Percentiles rank a stretch among this genome's conserved stretches.
Conservation (phyloP, 2,113 vertebrate species). For the Ptychochromis oligacanthus region DNA sequence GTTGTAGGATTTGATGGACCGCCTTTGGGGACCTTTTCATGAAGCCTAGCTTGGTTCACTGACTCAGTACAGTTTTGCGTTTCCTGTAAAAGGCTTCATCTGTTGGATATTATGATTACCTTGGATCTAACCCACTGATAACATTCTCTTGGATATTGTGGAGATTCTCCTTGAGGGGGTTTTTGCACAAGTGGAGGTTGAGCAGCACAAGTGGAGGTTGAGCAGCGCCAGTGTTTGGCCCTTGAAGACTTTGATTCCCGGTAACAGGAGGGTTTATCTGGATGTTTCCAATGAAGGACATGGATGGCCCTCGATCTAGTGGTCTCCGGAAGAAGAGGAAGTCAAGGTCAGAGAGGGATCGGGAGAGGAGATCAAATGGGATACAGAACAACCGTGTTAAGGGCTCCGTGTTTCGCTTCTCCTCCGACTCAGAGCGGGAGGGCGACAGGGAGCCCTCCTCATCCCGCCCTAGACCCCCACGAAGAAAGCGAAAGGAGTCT, state of each 20-base stretch:
- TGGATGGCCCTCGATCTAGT: constrained; percentile 90
- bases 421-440: constrained; percentile 92
- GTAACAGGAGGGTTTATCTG: constrained; percentile 42
- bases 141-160: constrained; percentile 55
- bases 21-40: constrained; percentile 60
- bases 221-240: constrained; percentile 18
- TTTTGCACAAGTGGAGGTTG: constrained; percentile 40
- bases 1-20: constrained; percentile 68
- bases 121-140: constrained; percentile 63
- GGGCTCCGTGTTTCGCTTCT: constrained; percentile 80
- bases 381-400: constrained; percentile 76
- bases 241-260: constrained; percentile 36
- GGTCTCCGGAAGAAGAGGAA: constrained; percentile 91
- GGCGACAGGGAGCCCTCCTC: constrained; percentile 84
- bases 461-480: constrained; percentile 88
- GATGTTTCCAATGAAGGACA: constrained; percentile 77
- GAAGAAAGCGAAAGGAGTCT: constrained; percentile 91
- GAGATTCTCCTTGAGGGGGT: constrained; percentile 30
- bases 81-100: constrained; percentile 53
- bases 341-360: constrained; percentile 89
- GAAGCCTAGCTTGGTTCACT: constrained; percentile 56
- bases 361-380: constrained; percentile 83
- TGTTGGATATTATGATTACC: constrained; percentile 64
- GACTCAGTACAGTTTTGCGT: constrained; percentile 32
- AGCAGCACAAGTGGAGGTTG: constrained; percentile 36